Percentiles rank a stretch among this genome's conserved stretches.
phyloP scores from a whole-genome alignment of 1,140 invertebrate genomes.

The Caenorhabditis tropicalis region DNA sequence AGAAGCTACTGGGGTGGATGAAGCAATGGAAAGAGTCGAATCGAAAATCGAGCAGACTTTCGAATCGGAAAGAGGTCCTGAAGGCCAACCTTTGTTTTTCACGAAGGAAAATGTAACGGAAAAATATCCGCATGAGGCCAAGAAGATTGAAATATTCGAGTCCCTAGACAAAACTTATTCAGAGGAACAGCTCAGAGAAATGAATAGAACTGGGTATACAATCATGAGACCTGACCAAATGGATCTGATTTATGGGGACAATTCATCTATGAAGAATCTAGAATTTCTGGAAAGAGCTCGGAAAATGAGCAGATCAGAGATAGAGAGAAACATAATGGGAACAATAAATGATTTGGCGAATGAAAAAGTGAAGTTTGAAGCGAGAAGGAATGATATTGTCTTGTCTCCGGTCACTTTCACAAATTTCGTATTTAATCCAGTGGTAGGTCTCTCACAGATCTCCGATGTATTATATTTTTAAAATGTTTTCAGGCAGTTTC shows the following conservation, averaged over 20 bases:
- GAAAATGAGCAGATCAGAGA: no score
- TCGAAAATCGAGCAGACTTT: conserved; percentile 14
- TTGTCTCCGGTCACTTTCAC: background rate
- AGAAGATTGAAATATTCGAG: conserved; percentile 66
- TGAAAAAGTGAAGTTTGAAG: conserved; percentile 17
- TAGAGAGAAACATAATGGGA: background rate
- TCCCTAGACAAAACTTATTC: conserved; percentile 58
- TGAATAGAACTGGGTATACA: conserved; percentile 66
- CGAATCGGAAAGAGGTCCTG: conserved; percentile 42
- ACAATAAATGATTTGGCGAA: background rate
- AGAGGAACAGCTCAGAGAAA: conserved; percentile 61
- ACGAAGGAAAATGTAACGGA: conserved; percentile 69
- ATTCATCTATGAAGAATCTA: conserved; percentile 61
- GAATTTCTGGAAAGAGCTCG: conserved; percentile 39
- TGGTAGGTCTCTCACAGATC: background rate
- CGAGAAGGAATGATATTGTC: conserved; percentile 18
- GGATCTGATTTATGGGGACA: conserved; percentile 63
- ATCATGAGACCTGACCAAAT: conserved; percentile 63
- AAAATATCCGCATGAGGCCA: conserved; percentile 62
- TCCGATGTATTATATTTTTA: background rate
- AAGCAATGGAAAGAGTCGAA: conserved; percentile 50
- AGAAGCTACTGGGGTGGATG: conserved; percentile 59
- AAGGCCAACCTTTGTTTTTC: conserved; percentile 67
- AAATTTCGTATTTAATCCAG: conserved; percentile 2
- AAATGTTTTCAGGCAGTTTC: background rate